Base-by-base conservation (phyloP, 2,797 vertebrate species). In the Gymnocypris eckloni region DNA sequence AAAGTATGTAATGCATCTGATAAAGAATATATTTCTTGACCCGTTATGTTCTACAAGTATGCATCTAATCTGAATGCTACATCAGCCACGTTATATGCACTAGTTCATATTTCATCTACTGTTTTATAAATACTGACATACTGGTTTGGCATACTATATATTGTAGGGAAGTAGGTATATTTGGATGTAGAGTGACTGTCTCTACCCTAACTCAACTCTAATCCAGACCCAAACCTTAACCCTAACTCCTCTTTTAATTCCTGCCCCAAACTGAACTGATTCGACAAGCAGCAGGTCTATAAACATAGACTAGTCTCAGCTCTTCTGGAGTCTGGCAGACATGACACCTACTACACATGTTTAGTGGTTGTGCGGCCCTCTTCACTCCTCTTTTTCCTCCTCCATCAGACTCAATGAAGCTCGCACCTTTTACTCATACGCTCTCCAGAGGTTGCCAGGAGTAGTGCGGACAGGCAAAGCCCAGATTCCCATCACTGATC, bases 391-490 rank as follows among this genome's bases (percentile, higher is more conserved):
- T 11, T 73, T 37, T 28, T 84, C 22, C 76, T 33, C 89, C 8
- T 81, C 86, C 39, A 33, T 16, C 93, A 98, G 97, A 81, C 91
- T 95, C 45, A 10, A 69, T 2, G 95, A 97, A 87, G 96, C 95
- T 0, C 96, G 97, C 72, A 39, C 92, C 56, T 96, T 96, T 91
- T 99, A 98, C 90, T 95, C 95, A 0, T 92, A 92, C 66, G 95
- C 95, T 94, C 95, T 99, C 93, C 94, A 93, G 93, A 94, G 90
- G 45, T 94, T 98, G 25, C 92, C 95, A 0, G 95, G 95, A 0
- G 94, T 96, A 87, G 91, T 92, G 81, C 95, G 95, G 0, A 92
- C 93, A 16, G 93, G 93, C 43, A 95, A 89, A 33, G 92, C 94
- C 20, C 89, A 87, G 86, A 12, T 2, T 0, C 12, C 88, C 45